Conservation (phyloP, 2,888 invertebrate genomes). For the Tetragonula carbonaria region DNA sequence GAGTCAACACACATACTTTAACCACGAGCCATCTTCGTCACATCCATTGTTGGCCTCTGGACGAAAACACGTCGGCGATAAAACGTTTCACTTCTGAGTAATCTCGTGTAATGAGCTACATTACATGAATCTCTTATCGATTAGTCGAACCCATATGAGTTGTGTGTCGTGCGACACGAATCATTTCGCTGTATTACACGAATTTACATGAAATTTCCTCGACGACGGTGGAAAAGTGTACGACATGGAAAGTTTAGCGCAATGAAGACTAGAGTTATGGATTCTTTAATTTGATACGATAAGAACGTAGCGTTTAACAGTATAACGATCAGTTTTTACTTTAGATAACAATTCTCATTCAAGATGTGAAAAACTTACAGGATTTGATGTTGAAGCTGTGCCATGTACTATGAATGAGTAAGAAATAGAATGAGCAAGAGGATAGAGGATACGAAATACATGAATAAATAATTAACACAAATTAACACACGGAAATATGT, state of each 20-base stretch:
- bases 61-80: conserved; percentile 4
- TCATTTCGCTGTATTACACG: neutral
- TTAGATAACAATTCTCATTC: no score
- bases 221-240: neutral
- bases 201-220: neutral
- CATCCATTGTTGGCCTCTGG: neutral
- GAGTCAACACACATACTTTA: conserved; percentile 35
- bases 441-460: no score
- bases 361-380: no score
- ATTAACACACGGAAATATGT: no score
- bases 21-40: neutral
- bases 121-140: neutral
- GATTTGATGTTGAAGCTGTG: no score
- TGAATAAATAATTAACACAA: no score
- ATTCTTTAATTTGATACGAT: neutral
- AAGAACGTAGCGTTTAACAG: neutral
- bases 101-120: conserved; percentile 7
- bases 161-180: no score
- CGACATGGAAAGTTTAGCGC: neutral
- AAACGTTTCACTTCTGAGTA: neutral
- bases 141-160: neutral
- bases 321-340: no score
- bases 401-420: no score
- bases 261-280: neutral
- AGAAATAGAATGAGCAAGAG: no score